Percentiles rank a stretch among this genome's conserved stretches.
phyloP scores from a whole-genome alignment of 1,140 invertebrate genomes.

The Aricia agestis region DNA sequence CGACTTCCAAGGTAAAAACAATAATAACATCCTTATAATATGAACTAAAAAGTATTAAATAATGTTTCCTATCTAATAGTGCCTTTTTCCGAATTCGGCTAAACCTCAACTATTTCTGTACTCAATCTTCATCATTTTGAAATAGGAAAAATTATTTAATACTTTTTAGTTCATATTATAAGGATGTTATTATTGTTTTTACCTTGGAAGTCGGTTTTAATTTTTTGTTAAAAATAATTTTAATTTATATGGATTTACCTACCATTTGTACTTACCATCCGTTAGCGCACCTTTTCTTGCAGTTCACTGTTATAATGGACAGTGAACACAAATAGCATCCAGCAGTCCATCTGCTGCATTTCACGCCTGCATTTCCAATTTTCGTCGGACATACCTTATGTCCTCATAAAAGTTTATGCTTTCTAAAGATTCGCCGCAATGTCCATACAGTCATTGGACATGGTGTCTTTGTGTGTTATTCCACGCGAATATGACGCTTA shows the following conservation, averaged over 20 bases:
- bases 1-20: too few species aligned
- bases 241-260: neutral
- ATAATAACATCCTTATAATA: too few species aligned
- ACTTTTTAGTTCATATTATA: too few species aligned
- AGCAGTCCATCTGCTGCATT: slow-evolving; percentile 67
- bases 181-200: too few species aligned
- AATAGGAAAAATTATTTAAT: too few species aligned
- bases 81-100: too few species aligned
- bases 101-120: too few species aligned
- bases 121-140: too few species aligned
- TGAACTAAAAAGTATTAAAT: too few species aligned
- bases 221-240: too few species aligned
- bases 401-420: slow-evolving; percentile 65
- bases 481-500: slow-evolving; percentile 31
- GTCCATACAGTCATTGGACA: slow-evolving; percentile 58
- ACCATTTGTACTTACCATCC: neutral
- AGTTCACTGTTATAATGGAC: neutral
- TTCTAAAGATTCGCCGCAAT: slow-evolving; percentile 55
- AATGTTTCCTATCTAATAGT: too few species aligned
- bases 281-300: neutral
- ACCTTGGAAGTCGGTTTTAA: too few species aligned
- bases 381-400: slow-evolving; percentile 54
- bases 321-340: neutral
- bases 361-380: slow-evolving; percentile 69
- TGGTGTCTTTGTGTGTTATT: slow-evolving; percentile 47